Conservation (phyloP, 2,888 invertebrate species). For the Prenolepis imparis region DNA sequence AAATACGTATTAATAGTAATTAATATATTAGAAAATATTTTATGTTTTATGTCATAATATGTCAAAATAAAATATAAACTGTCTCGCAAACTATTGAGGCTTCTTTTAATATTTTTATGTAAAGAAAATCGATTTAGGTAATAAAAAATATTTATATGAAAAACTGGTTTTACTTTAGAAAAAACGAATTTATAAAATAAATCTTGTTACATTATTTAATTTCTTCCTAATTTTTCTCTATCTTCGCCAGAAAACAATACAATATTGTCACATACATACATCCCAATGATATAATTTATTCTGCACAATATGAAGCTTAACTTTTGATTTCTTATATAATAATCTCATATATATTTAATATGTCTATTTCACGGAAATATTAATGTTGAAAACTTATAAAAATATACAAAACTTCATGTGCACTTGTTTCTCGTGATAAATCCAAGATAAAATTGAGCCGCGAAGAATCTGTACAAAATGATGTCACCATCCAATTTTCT, state of each 20-base stretch:
- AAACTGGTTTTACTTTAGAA: neutral
- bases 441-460: neutral
- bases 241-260: neutral
- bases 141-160: neutral
- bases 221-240: neutral
- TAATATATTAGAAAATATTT: neutral
- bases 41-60: too few species aligned
- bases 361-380: neutral
- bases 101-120: neutral
- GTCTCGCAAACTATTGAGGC: neutral
- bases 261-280: neutral
- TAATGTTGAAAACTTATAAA: neutral
- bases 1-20: neutral
- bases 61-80: too few species aligned
- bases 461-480: neutral
- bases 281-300: neutral
- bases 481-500: conserved; percentile 37
- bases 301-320: neutral
- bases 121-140: neutral
- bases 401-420: neutral
- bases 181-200: neutral
- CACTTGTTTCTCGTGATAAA: neutral
- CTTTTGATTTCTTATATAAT: neutral
- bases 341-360: neutral
- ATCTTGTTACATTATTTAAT: neutral